These are phyloP conservation scores for Patiria pectinifera DNA, from an alignment of 53 echinoderm and acorn worm genomes.

Conservation along the genomic window DNA sequence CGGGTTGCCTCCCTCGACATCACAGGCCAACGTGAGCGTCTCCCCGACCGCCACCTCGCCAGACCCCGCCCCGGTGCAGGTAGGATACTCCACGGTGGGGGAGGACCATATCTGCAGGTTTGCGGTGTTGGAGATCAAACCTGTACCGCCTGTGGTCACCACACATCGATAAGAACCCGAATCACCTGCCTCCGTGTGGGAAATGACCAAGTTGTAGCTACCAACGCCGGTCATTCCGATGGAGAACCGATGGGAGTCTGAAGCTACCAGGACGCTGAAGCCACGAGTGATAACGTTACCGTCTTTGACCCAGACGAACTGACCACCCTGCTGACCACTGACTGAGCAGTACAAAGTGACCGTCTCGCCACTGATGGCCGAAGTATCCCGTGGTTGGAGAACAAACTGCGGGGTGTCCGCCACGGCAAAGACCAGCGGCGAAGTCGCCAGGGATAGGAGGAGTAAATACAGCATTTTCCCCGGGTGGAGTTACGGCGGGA, in stretches of 20 bases:
- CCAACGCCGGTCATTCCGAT: conserved; percentile 42
- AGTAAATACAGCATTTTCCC: conserved; percentile 28
- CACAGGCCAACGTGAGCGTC: conserved; percentile 71
- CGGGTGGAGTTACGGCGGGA: neutral
- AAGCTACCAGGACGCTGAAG: conserved; percentile 35
- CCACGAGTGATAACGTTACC: conserved; percentile 77
- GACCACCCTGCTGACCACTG: conserved; percentile 46
- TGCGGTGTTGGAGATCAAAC: conserved; percentile 68
- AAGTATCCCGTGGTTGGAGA: conserved; percentile 64
- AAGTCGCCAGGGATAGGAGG: conserved; percentile 28
- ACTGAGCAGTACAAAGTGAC: conserved; percentile 80
- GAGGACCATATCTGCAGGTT: conserved; percentile 66
- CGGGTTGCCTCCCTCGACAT: conserved; percentile 79
- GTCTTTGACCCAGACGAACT: conserved; percentile 86
- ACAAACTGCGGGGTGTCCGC: conserved; percentile 54
- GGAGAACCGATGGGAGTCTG: conserved; percentile 62
- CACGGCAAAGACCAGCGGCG: conserved; percentile 53
- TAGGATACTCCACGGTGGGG: conserved; percentile 73
- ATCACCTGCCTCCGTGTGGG: conserved; percentile 54
- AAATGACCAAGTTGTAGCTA: conserved; percentile 68
- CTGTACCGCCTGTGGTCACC: conserved; percentile 62
- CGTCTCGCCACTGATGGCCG: conserved; percentile 63
- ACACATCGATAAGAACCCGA: conserved; percentile 73
- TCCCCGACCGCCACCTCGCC: conserved; percentile 70
- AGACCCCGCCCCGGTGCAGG: conserved; percentile 64